Evolutionary conservation across 2,113 vertebrate species (phyloP).

Genomic region (Laticauda laticaudata): DNA sequence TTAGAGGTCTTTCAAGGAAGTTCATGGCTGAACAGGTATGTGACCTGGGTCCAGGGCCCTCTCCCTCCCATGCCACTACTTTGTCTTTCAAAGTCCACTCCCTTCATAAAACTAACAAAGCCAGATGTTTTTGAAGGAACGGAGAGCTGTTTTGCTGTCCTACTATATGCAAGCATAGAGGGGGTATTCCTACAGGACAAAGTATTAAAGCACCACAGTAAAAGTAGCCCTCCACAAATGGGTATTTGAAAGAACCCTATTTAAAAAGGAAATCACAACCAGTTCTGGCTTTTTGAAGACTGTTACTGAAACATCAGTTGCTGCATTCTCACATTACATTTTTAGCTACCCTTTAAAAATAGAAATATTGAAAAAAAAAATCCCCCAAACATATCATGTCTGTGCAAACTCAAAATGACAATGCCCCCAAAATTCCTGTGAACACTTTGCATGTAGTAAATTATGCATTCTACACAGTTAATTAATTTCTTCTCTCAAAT

Average conservation of each 20-base stretch:
- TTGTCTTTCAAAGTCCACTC: not conserved
- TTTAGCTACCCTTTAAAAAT: not conserved
- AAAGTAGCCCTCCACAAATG: not conserved
- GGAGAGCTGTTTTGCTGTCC: not conserved
- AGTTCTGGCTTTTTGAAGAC: not conserved
- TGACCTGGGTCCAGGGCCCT: not conserved
- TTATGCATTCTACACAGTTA: constrained; percentile 10
- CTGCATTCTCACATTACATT: not conserved
- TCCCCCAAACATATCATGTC: not conserved
- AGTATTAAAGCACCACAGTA: not conserved
- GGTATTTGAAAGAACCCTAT: not conserved
- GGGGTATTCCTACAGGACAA: not conserved
- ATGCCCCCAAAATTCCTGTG: not conserved
- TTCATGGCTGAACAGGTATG: not conserved
- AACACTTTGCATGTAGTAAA: not conserved
- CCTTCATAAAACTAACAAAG: not conserved
- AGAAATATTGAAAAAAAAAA: not conserved
- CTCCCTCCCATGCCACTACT: not conserved
- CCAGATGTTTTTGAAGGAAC: not conserved
- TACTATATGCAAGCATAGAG: not conserved
- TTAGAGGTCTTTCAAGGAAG: not conserved
- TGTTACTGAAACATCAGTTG: not conserved
- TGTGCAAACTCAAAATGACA: not conserved
- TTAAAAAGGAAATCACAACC: not conserved
- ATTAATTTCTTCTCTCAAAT: constrained; percentile 29